Conservation (phyloP, 2,113 vertebrate species). For the Sorex fumeus region DNA sequence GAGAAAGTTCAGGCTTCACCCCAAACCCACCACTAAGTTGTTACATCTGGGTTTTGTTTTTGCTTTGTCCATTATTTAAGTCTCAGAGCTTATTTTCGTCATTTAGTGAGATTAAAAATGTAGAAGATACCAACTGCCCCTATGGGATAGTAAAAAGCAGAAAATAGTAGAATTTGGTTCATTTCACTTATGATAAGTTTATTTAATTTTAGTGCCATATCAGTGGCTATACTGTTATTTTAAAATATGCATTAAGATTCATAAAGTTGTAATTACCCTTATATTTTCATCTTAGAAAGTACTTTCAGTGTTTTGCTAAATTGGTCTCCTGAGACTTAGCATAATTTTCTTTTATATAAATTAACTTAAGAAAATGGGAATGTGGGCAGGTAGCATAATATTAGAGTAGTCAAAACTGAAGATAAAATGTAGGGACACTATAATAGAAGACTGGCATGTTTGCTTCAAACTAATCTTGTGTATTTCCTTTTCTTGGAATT, state of each 20-base stretch:
- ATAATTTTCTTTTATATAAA: too few relatives aligned
- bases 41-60: slow-evolving; percentile 5
- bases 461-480: not conserved
- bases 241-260: slow-evolving; percentile 2
- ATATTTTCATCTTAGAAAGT: slow-evolving; percentile 33
- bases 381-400: too few relatives aligned
- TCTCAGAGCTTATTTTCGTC: slow-evolving; percentile 24
- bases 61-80: not conserved
- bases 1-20: not conserved
- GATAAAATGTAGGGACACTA: too few relatives aligned
- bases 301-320: not conserved
- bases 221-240: slow-evolving; percentile 16
- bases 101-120: not conserved
- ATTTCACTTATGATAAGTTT: slow-evolving; percentile 13
- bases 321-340: too few relatives aligned
- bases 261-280: not conserved
- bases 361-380: too few relatives aligned
- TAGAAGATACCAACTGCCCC: not conserved
- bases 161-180: slow-evolving; percentile 49
- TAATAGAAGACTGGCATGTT: not conserved
- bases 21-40: not conserved
- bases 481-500: slow-evolving; percentile 25
- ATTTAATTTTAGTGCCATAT: slow-evolving; percentile 13
- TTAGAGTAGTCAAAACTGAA: too few relatives aligned
- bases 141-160: not conserved